Evolutionary conservation across 2,797 vertebrate species (phyloP).

Genomic region (Halcyon chelicuti): DNA sequence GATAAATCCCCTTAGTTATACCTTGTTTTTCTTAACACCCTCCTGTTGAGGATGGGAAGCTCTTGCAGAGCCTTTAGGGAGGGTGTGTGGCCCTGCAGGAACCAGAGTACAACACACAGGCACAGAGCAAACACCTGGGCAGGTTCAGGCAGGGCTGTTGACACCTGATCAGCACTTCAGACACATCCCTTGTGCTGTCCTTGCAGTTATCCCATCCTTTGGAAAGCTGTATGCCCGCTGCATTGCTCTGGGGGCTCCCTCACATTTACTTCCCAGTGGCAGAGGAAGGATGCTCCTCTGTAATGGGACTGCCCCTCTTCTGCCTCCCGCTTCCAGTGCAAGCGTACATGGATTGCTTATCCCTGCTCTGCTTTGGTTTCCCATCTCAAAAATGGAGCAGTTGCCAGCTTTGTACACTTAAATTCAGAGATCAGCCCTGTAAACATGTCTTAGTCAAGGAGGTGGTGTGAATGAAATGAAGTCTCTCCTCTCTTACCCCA

Average conservation of each 20-base stretch:
- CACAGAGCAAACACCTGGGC: background rate
- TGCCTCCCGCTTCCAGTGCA: background rate
- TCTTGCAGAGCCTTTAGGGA: background rate
- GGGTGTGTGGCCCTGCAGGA: fast-evolving
- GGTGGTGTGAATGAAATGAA: background rate
- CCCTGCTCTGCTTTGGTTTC: background rate
- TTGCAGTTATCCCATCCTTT: background rate
- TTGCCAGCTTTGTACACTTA: background rate
- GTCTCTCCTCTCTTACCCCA: background rate
- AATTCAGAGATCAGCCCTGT: background rate
- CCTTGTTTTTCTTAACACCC: background rate
- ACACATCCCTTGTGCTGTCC: background rate
- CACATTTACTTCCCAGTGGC: background rate
- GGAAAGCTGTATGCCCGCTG: background rate
- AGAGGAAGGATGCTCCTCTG: background rate
- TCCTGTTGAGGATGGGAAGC: background rate
- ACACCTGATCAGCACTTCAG: background rate
- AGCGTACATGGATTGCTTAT: background rate
- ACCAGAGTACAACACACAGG: fast-evolving
- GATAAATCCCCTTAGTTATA: background rate
- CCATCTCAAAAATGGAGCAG: background rate
- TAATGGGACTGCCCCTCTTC: background rate
- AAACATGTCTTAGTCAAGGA: background rate
- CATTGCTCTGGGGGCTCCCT: background rate
- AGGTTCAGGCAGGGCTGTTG: background rate